A percentile compares a stretch with the other conserved stretches of the same genome.
Evolutionary conservation across 1,140 invertebrate species (phyloP).

Genomic region (Ridgeia piscesae): DNA sequence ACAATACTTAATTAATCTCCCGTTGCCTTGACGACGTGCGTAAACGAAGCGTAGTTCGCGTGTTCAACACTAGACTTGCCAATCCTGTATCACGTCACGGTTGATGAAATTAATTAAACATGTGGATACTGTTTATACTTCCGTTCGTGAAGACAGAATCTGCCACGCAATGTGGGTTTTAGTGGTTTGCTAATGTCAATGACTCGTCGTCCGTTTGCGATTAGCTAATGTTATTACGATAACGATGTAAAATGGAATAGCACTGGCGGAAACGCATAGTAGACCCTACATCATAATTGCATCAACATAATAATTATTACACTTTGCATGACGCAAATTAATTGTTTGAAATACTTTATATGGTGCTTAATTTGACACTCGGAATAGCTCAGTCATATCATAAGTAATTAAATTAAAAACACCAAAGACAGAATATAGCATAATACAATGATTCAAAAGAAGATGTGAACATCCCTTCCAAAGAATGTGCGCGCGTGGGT

Average conservation of each 20-base stretch:
- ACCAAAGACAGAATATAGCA: too few relatives aligned
- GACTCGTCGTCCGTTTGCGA: neutral
- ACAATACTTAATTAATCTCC: neutral
- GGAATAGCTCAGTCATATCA: too few relatives aligned
- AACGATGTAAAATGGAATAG: neutral
- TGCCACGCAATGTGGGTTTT: neutral
- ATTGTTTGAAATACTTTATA: too few relatives aligned
- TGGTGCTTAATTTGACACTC: too few relatives aligned
- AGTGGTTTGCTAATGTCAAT: neutral
- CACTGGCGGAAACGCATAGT: neutral
- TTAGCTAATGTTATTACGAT: neutral
- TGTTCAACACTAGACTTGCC: neutral
- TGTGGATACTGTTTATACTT: neutral
- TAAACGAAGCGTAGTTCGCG: neutral
- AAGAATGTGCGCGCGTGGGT: too few relatives aligned
- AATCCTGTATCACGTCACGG: neutral
- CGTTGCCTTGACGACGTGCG: neutral
- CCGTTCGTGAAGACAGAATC: neutral
- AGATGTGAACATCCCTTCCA: too few relatives aligned
- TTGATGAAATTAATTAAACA: constrained; percentile 7
- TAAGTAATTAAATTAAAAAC: too few relatives aligned
- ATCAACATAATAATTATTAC: too few relatives aligned
- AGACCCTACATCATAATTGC: neutral
- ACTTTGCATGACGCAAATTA: too few relatives aligned
- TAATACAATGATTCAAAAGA: too few relatives aligned